Evolutionary conservation across 2,888 invertebrate genomes (phyloP).

Genomic region (Chelonus formosanus): DNA sequence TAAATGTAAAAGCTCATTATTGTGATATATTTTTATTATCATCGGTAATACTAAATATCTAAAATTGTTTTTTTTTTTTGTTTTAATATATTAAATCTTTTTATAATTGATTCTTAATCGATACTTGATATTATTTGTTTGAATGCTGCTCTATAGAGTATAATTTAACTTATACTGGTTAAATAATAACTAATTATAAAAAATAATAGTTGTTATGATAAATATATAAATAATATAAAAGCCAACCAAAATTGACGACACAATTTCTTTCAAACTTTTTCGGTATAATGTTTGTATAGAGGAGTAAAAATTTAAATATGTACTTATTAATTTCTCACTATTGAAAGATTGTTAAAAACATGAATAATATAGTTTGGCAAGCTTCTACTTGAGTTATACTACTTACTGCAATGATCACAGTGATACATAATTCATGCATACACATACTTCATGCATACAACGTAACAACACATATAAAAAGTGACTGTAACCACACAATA

Average conservation of each 20-base stretch:
- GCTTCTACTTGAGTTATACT: conserved; percentile 44
- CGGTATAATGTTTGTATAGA: too few relatives aligned
- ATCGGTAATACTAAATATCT: too few relatives aligned
- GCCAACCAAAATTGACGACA: conserved; percentile 43
- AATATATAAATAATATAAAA: conserved; percentile 28
- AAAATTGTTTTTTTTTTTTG: too few relatives aligned
- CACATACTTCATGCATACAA: conserved; percentile 21
- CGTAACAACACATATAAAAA: conserved; percentile 27
- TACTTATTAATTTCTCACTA: too few relatives aligned
- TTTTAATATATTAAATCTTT: conserved; percentile 6
- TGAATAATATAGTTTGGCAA: conserved; percentile 38
- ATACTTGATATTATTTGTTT: background rate
- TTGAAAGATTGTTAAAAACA: too few relatives aligned
- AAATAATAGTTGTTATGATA: conserved; percentile 17
- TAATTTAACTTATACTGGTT: conserved; percentile 21
- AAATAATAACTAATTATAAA: conserved; percentile 14
- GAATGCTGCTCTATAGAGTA: conserved; percentile 23
- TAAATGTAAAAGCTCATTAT: conserved; percentile 7
- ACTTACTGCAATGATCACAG: conserved; percentile 47
- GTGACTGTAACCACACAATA: conserved; percentile 7
- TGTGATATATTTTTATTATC: too few relatives aligned
- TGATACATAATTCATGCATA: conserved; percentile 49
- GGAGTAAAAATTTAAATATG: too few relatives aligned
- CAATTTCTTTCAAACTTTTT: conserved; percentile 8
- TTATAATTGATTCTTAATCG: background rate